A percentile compares a stretch with the other conserved stretches of the same genome.
phyloP scores from a whole-genome alignment of 2,888 invertebrate genomes.

The Torymus aiolomorphi region DNA sequence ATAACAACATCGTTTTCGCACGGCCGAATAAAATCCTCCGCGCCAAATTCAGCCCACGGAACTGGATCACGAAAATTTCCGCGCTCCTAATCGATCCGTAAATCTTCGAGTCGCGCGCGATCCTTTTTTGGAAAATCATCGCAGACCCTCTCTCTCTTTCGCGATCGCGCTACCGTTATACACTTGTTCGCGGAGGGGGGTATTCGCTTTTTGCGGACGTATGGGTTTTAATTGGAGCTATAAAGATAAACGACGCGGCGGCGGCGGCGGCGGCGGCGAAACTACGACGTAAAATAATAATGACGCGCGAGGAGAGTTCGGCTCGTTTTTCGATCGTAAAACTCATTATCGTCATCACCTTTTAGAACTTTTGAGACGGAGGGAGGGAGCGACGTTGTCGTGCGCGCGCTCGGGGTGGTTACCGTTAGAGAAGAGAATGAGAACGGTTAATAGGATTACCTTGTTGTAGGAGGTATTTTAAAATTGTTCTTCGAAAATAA shows the following conservation, averaged over 20 bases:
- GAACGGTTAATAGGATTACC: no score
- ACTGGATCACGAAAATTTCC: no score
- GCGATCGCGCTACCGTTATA: not conserved
- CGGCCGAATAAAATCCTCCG: no score
- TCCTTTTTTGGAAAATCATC: no score
- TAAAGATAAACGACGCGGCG: constrained; percentile 26
- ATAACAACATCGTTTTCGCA: no score
- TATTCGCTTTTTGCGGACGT: not conserved
- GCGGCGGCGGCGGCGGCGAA: not conserved
- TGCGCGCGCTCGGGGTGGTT: no score
- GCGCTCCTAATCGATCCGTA: no score
- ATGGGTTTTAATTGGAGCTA: constrained; percentile 33
- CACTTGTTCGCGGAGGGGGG: not conserved
- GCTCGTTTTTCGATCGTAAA: constrained; percentile 22
- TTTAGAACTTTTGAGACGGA: constrained; percentile 5
- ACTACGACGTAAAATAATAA: constrained; percentile 5
- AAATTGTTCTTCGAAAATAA: no score
- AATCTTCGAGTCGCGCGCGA: no score
- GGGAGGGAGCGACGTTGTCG: no score
- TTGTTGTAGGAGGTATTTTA: not conserved
- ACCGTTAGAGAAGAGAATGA: no score
- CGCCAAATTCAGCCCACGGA: no score
- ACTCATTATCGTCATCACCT: not conserved
- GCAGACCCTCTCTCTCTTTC: not conserved
- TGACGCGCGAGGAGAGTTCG: constrained; percentile 1